Percentiles rank a stretch among this genome's conserved stretches.
Conservation (phyloP, 1,140 invertebrate species). For the Drosophila seguyi region DNA sequence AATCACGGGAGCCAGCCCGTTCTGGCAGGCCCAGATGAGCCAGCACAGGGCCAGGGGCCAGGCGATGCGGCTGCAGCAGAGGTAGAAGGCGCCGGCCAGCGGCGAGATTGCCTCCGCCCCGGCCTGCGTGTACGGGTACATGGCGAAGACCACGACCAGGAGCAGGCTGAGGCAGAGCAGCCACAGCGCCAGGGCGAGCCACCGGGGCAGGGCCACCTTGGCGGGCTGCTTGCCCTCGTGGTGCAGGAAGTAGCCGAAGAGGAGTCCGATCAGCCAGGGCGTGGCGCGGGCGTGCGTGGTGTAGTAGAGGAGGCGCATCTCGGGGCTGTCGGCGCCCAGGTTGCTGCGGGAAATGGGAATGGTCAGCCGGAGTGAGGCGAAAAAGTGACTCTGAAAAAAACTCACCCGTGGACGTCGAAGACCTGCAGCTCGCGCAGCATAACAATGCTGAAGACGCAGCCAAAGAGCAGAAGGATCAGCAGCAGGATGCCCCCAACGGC, state of each 20-base stretch:
- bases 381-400: not conserved
- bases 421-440: constrained; percentile 59
- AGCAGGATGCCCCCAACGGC: constrained; percentile 52
- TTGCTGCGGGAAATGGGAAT: constrained; percentile 34
- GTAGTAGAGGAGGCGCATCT: constrained; percentile 74
- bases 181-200: constrained; percentile 56
- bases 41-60: constrained; percentile 89
- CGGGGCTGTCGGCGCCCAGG: constrained; percentile 52
- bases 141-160: constrained; percentile 62
- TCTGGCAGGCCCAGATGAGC: constrained; percentile 90
- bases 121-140: constrained; percentile 74
- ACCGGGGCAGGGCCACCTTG: constrained; percentile 36
- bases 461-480: constrained; percentile 58
- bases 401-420: constrained; percentile 60
- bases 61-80: constrained; percentile 87
- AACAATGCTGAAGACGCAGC: constrained; percentile 66
- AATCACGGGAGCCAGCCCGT: constrained; percentile 87
- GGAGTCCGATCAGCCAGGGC: constrained; percentile 76
- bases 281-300: constrained; percentile 72
- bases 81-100: constrained; percentile 87
- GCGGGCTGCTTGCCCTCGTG: constrained; percentile 10
- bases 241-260: constrained; percentile 76
- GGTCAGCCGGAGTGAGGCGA: not conserved
- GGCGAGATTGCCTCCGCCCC: constrained; percentile 65
- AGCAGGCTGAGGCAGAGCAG: constrained; percentile 59